These are phyloP conservation scores for Tenrec ecaudatus DNA, from an alignment of 2,113 vertebrate genomes.

Conservation along the genomic window DNA sequence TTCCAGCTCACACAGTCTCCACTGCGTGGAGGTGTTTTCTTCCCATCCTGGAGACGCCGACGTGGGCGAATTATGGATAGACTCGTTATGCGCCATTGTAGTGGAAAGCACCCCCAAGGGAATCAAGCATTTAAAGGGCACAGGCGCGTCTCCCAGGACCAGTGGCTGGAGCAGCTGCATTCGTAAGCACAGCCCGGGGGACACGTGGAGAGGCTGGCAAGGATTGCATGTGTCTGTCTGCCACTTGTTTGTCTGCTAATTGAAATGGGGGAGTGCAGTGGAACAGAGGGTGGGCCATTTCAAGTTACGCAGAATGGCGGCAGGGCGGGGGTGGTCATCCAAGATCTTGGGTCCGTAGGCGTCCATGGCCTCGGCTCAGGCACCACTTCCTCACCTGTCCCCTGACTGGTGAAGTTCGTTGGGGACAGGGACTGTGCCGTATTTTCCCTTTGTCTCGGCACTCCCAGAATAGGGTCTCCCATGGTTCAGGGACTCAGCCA, in stretches of 20 bases:
- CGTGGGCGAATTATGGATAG: neutral
- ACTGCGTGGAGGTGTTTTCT: neutral
- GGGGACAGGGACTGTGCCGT: neutral
- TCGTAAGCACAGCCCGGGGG: constrained; percentile 79
- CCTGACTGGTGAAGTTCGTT: constrained; percentile 11
- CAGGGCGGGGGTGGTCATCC: no score
- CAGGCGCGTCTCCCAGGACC: constrained; percentile 70
- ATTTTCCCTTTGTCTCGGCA: neutral
- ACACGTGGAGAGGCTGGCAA: constrained; percentile 48
- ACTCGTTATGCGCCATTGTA: neutral
- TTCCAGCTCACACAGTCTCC: neutral
- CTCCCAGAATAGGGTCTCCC: neutral
- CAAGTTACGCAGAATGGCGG: neutral
- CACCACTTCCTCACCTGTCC: neutral
- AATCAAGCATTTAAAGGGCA: constrained; percentile 79
- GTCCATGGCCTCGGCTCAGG: neutral
- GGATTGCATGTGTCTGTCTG: neutral
- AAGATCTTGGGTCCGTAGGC: neutral
- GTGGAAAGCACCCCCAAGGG: neutral
- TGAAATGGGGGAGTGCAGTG: constrained; percentile 57
- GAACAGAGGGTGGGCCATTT: neutral
- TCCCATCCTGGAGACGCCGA: neutral
- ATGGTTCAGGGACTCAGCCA: neutral
- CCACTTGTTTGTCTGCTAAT: constrained; percentile 61
- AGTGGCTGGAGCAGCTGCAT: constrained; percentile 66